phyloP scores from a whole-genome alignment of 2,888 invertebrate species.

The Amiota mariae region DNA sequence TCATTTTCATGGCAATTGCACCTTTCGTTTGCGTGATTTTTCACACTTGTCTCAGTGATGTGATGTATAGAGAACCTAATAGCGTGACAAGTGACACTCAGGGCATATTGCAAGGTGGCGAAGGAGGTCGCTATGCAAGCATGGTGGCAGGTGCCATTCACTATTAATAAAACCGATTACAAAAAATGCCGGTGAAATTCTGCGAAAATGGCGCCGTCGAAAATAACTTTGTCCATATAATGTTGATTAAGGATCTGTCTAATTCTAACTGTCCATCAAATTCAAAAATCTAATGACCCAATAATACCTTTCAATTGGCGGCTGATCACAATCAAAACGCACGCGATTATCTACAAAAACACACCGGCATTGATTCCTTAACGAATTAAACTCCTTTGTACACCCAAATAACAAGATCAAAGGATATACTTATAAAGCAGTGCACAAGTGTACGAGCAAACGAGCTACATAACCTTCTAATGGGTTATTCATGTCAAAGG shows the following conservation, averaged over 20 bases:
- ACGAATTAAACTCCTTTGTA: neutral
- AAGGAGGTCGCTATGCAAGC: neutral
- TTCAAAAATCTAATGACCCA: neutral
- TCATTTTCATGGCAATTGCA: conserved; percentile 6
- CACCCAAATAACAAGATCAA: conserved; percentile 18
- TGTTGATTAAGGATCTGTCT: conserved; percentile 1
- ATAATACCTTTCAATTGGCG: neutral
- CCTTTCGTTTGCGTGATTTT: conserved; percentile 51
- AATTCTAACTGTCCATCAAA: neutral
- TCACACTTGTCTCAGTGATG: conserved; percentile 52
- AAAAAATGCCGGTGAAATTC: conserved; percentile 13
- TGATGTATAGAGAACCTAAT: neutral
- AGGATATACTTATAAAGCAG: neutral
- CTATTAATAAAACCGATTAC: neutral
- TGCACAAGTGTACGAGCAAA: no score
- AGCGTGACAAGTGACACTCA: conserved; percentile 25
- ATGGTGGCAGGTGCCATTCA: neutral
- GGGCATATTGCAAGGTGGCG: neutral
- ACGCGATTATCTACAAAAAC: neutral
- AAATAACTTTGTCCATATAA: neutral
- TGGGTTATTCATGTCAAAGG: conserved; percentile 29
- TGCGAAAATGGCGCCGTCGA: conserved; percentile 12
- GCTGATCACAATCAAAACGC: neutral
- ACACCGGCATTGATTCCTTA: neutral
- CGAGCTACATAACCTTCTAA: conserved; percentile 15